A percentile compares a stretch with the other conserved stretches of the same genome.
Evolutionary conservation across 2,113 vertebrate genomes (phyloP).

Genomic region (Lamprotornis superbus): DNA sequence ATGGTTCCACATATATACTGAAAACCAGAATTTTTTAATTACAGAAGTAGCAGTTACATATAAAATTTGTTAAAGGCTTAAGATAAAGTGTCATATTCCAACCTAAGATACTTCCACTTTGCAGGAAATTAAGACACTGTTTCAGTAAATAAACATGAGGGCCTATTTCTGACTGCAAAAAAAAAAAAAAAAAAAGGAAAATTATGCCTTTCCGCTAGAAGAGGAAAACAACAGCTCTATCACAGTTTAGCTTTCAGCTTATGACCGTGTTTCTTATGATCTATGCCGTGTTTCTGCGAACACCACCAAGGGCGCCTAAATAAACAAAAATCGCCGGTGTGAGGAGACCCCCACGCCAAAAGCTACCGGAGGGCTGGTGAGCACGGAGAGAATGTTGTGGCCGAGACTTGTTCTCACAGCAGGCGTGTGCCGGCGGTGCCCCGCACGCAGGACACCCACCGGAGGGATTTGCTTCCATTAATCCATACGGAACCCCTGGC

Average conservation of each 20-base stretch:
- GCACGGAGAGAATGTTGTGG: fast-evolving
- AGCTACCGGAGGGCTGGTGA: fast-evolving
- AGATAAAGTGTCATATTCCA: not conserved
- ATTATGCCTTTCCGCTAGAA: not conserved
- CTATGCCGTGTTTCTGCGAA: fast-evolving
- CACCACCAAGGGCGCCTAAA: fast-evolving
- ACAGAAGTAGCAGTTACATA: not conserved
- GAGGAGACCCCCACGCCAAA: fast-evolving
- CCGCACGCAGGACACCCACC: not conserved
- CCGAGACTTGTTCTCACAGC: fast-evolving
- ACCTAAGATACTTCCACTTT: not conserved
- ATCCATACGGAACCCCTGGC: fast-evolving
- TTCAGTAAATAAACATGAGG: not conserved
- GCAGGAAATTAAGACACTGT: not conserved
- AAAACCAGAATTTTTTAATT: fast-evolving
- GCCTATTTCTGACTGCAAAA: not conserved
- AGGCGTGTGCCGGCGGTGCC: not conserved
- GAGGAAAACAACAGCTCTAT: not conserved
- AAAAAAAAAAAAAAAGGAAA: fast-evolving
- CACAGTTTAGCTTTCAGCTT: not conserved
- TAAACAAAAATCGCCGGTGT: fast-evolving
- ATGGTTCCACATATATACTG: fast-evolving
- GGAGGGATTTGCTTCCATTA: fast-evolving
- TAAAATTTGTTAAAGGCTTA: not conserved
- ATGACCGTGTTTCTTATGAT: fast-evolving